Base-by-base conservation (phyloP, 2,113 vertebrate genomes). In the Puffinus mauretanicus region DNA sequence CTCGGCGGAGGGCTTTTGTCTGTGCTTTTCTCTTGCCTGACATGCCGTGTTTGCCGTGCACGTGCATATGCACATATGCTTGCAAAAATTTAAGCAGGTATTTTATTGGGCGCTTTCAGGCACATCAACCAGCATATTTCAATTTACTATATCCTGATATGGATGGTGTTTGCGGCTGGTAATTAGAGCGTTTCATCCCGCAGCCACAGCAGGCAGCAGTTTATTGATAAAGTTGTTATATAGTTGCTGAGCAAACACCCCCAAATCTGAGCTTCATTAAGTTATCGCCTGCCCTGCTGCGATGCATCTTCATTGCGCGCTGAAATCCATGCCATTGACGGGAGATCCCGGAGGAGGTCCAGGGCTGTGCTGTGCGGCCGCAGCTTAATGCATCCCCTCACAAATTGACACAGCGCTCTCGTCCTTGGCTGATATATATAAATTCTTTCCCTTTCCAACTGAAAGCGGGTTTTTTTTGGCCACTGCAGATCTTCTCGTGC, bases 201-300 rank as follows among this genome's bases (percentile, higher is more conserved):
- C 7, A 5, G 83, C 62, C 95, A 4, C 94, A 91, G 94, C 88
- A 71, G 91, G 91, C 84, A 72, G 73, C 2, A 1, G 44, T 46
- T 89, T 93, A 93, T 94, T 95, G 94, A 90, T 93, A 92, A 97
- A 96, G 87, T 96, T 96, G 93, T 91, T 86, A 60, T 32, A 66
- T 19, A 90, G 89, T 61, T 95, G 93, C 94, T 96, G 93, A 94
- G 94, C 96, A 91, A 95, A 97, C 82, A 75, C 94, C 91, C 91
- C 94, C 87, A 95, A 93, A 91, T 86, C 87, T 75, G 70, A 95
- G 94, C 93, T 96, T 96, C 95, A 90, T 95, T 94, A 94, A 88
- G 93, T 72, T 57, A 38, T 32, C 3, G 36, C 86, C 67, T 16
- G 82, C 86, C 95, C 92, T 64, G 88, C 88, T 92, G 95, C 9